Conservation (phyloP, 2,888 invertebrate genomes). For the Ferrisia virgata region DNA sequence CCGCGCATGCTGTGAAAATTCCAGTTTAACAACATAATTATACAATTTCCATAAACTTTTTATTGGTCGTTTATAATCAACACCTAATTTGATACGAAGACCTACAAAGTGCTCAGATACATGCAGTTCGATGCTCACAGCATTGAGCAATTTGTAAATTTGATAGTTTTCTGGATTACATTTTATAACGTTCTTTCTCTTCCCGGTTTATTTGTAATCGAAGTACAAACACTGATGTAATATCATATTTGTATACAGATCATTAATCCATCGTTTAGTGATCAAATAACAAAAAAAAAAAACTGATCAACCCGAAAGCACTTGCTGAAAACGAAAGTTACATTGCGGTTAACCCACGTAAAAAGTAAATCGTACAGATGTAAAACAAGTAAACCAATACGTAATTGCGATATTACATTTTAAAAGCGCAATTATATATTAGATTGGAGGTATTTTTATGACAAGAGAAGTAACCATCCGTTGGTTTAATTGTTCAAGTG, state of each 20-base stretch:
- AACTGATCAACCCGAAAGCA: neutral
- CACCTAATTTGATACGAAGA: neutral
- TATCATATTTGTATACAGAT: neutral
- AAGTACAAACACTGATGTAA: neutral
- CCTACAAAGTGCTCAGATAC: too few relatives aligned
- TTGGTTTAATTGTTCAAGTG: neutral
- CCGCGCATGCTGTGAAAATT: neutral
- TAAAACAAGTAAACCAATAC: neutral
- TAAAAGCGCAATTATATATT: neutral
- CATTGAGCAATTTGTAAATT: neutral
- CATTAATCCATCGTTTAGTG: neutral
- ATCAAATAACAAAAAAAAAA: neutral
- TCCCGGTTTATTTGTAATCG: conserved; percentile 1
- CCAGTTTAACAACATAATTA: neutral
- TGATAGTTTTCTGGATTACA: neutral
- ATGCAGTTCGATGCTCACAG: too few relatives aligned
- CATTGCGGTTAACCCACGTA: neutral
- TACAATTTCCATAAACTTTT: neutral
- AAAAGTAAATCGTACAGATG: neutral
- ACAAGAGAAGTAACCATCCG: neutral
- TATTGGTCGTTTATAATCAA: neutral
- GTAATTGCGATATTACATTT: neutral
- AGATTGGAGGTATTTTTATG: neutral
- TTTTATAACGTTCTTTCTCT: neutral
- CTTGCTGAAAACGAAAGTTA: conserved; percentile 31